Conservation (phyloP, 1,140 invertebrate species). For the Hyles euphorbiae region DNA sequence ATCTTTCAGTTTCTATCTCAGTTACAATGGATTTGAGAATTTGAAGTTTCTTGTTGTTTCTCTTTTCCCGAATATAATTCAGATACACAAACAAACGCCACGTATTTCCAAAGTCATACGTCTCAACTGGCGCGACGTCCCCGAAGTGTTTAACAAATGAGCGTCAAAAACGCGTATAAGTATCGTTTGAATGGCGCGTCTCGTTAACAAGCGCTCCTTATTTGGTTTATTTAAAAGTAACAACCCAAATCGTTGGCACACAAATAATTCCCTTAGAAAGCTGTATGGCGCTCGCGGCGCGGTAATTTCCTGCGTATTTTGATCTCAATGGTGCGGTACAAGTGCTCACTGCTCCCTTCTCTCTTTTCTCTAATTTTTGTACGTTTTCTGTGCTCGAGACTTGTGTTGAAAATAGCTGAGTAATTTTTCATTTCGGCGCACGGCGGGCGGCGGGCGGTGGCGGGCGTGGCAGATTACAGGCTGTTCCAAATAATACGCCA, state of each 20-base stretch:
- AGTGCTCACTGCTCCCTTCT: slow-evolving; percentile 68
- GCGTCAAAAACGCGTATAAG: slow-evolving; percentile 28
- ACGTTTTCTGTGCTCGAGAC: slow-evolving; percentile 65
- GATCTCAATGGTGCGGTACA: slow-evolving; percentile 72
- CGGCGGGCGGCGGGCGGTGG: slow-evolving; percentile 52
- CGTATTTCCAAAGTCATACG: no score
- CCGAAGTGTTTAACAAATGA: slow-evolving; percentile 14
- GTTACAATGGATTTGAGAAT: no score
- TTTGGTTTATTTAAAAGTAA: slow-evolving; percentile 67
- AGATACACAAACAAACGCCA: no score
- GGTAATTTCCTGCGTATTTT: slow-evolving; percentile 73
- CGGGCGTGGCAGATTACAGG: slow-evolving; percentile 69
- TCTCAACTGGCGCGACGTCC: no score
- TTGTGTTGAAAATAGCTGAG: slow-evolving; percentile 69
- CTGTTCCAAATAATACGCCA: slow-evolving; percentile 63
- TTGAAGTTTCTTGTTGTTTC: no score
- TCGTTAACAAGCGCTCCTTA: slow-evolving; percentile 57
- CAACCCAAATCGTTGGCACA: slow-evolving; percentile 62
- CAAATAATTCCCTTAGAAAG: slow-evolving; percentile 60
- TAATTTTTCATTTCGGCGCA: slow-evolving; percentile 72
- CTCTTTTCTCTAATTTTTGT: slow-evolving; percentile 73
- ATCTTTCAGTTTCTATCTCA: no score
- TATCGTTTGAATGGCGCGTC: slow-evolving; percentile 37
- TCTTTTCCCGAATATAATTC: no score
- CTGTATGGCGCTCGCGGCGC: slow-evolving; percentile 42